Evolutionary conservation across 2,888 invertebrate species (phyloP), one percentile per base, ranked within the genome.

Genomic region (Campoplex capitator): DNA sequence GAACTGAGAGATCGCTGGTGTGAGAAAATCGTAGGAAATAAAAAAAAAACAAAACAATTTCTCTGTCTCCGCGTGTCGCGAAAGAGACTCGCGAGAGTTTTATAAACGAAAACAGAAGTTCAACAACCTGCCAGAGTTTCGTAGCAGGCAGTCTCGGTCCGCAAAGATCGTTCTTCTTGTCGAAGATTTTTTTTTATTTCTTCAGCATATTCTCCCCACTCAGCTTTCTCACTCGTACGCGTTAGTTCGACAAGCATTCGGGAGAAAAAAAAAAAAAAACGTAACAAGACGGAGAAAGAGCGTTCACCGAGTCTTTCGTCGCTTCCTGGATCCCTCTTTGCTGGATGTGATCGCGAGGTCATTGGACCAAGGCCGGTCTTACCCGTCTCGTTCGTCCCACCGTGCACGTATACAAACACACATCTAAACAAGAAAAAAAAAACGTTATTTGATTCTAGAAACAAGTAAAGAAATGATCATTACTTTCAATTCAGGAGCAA

Each of bases 341-440:
- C 75, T 84, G 84, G 87, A 23, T 85, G 86, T 38, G 71, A 86
- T 90, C 86, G 87, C 89, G 91, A 92, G 92, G 92, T 92, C 91
- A 91, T 92, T 92, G 92, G 92, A 92, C 91, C 92, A 92, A 92
- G 92, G 92, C 89, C 91, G 90, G 90, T 90, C 91, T 91, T 91
- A 92, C 91, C 90, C 90, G 91, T 88, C 85, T 65, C 74, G 74
- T 65, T 75, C 32, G 45, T 68, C 54, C 54, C 32, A 23, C 23
- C 74, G 18, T 23, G 3, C 18, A 80, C 42, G 28, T 35, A 54
- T n/a, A 68, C 35, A 51, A 28, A 68, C 2, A 62, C 2, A 62
- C 42, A 56, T 51, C 28, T 6, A 28, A 16, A 51, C 11, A 48
- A 18, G 0, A 4, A 32, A 28, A 13, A 13, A 13, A 58, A 58